Percentiles rank a stretch among this genome's conserved stretches.
phyloP scores from a whole-genome alignment of 2,888 invertebrate species.

The Strigamia crassipes region DNA sequence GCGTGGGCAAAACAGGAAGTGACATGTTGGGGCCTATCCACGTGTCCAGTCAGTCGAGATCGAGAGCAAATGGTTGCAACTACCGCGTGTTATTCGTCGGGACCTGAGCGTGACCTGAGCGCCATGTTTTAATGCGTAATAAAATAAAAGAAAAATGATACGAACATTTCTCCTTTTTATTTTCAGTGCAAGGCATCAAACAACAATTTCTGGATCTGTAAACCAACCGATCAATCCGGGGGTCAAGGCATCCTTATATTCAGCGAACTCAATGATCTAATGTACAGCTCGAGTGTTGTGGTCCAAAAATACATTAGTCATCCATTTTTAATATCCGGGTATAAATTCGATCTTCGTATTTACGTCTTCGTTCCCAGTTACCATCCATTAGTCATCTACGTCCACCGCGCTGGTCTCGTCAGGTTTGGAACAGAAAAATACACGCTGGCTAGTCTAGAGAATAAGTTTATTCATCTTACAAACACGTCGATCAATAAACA shows the following conservation, averaged over 20 bases:
- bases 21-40: no score
- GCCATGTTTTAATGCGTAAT: no score
- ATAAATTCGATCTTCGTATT: slow-evolving; percentile 88
- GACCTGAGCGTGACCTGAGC: no score
- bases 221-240: slow-evolving; percentile 83
- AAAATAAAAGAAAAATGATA: background rate
- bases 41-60: no score
- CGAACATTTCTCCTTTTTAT: background rate
- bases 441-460: slow-evolving; percentile 78
- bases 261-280: slow-evolving; percentile 62
- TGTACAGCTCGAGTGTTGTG: slow-evolving; percentile 75
- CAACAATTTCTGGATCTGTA: slow-evolving; percentile 74
- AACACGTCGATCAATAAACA: slow-evolving; percentile 90
- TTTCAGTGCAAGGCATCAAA: slow-evolving; percentile 56
- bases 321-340: slow-evolving; percentile 79
- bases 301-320: slow-evolving; percentile 80
- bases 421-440: slow-evolving; percentile 82
- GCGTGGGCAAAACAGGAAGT: no score
- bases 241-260: slow-evolving; percentile 82
- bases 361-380: slow-evolving; percentile 89
- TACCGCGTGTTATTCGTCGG: no score
- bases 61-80: no score
- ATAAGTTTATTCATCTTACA: slow-evolving; percentile 84
- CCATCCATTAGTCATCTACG: slow-evolving; percentile 81
- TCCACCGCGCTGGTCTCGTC: slow-evolving; percentile 81